Conservation (phyloP, 2,797 vertebrate genomes). For the Lemur catta region DNA sequence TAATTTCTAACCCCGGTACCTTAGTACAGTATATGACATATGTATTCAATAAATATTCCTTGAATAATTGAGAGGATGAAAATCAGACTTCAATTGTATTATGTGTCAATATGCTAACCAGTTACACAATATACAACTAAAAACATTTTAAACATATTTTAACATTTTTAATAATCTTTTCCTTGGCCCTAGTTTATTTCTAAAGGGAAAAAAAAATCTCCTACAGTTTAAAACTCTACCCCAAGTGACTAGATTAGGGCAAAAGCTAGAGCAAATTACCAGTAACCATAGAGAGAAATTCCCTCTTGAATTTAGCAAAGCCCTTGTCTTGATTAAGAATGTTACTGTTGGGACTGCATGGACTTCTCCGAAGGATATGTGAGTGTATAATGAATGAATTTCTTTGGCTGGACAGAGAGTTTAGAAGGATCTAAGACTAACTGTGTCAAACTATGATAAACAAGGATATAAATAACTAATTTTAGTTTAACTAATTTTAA, state of each 20-base stretch:
- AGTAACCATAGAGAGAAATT: slow-evolving; percentile 42
- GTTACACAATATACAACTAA: background rate
- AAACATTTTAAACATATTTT: background rate
- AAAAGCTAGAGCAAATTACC: slow-evolving; percentile 38
- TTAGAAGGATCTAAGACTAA: background rate
- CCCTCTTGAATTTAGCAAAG: slow-evolving; percentile 39
- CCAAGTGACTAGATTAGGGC: background rate
- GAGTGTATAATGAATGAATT: background rate
- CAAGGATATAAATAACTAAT: background rate
- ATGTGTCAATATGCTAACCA: background rate
- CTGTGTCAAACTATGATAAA: background rate
- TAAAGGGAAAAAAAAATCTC: background rate
- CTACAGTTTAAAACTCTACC: background rate
- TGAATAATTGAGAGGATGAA: slow-evolving; percentile 7
- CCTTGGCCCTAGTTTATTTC: background rate
- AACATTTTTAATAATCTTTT: background rate
- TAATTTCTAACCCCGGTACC: slow-evolving; percentile 44
- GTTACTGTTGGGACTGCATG: background rate
- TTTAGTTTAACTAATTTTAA: slow-evolving; percentile 21
- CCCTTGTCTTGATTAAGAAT: background rate
- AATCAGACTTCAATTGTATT: background rate
- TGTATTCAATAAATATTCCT: background rate
- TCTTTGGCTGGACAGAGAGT: background rate
- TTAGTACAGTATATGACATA: background rate
- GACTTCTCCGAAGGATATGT: background rate